Percentiles rank a stretch among this genome's conserved stretches.
Conservation (phyloP, 1,140 invertebrate species). For the Schmidtea mediterranea region DNA sequence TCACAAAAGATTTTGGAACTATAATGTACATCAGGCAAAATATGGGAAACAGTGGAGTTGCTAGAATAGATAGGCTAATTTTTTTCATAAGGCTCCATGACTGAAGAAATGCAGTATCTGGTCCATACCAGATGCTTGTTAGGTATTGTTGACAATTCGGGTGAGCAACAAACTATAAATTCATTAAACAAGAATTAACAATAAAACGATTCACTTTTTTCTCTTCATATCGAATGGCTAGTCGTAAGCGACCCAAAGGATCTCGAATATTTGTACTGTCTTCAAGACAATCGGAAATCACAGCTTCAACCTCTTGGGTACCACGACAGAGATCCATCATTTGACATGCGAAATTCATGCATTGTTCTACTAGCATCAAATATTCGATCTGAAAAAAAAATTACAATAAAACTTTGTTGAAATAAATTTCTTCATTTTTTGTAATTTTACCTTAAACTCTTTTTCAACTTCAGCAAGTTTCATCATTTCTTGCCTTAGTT, state of each 20-base stretch:
- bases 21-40: conserved; percentile 5
- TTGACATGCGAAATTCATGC: conserved; percentile 10
- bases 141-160: conserved; percentile 11
- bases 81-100: conserved; percentile 5
- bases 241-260: conserved; percentile 8
- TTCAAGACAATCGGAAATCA: conserved; percentile 4
- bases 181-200: neutral
- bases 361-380: conserved; percentile 8
- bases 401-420: neutral
- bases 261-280: conserved; percentile 4
- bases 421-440: neutral
- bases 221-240: conserved; percentile 9
- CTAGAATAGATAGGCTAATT: neutral
- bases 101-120: conserved; percentile 8
- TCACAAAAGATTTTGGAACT: neutral
- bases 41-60: conserved; percentile 4
- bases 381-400: conserved; percentile 4
- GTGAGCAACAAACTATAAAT: conserved; percentile 10
- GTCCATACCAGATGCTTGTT: conserved; percentile 9
- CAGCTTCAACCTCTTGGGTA: conserved; percentile 5
- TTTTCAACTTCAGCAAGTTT: conserved; percentile 11
- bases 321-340: conserved; percentile 10
- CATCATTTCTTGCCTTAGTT: conserved; percentile 8
- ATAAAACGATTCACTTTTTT: conserved; percentile 7
- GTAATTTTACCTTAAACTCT: conserved; percentile 8